phyloP scores from a whole-genome alignment of 2,888 invertebrate species.

The Platypus cylindrus region DNA sequence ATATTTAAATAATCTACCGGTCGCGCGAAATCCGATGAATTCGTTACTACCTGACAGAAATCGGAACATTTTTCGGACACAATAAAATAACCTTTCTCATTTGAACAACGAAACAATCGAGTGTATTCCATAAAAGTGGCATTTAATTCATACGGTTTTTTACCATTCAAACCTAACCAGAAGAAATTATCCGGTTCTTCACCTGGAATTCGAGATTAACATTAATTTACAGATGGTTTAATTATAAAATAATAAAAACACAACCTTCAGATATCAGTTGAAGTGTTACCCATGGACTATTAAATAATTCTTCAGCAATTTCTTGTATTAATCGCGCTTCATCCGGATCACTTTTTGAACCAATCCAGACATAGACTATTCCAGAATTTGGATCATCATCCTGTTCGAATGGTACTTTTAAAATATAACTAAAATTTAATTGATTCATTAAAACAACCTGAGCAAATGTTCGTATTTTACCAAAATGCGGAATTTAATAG shows the following conservation, averaged over 20 bases:
- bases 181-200: slow-evolving; percentile 98
- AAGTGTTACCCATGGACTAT: slow-evolving; percentile 63
- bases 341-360: slow-evolving; percentile 70
- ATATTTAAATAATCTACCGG: slow-evolving; percentile 1
- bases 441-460: too few species aligned
- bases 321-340: slow-evolving; percentile 79
- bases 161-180: slow-evolving; percentile 87
- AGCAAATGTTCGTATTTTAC: too few species aligned
- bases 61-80: slow-evolving; percentile 98
- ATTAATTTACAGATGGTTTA: neutral
- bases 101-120: slow-evolving; percentile 93
- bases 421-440: slow-evolving; percentile 57
- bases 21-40: neutral
- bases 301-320: slow-evolving; percentile 87
- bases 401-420: slow-evolving; percentile 86
- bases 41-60: slow-evolving; percentile 70
- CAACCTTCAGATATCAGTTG: slow-evolving; percentile 33
- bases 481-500: slow-evolving; percentile 90
- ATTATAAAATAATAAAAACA: neutral
- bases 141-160: slow-evolving; percentile 76
- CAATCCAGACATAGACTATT: slow-evolving; percentile 94
- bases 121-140: slow-evolving; percentile 89
- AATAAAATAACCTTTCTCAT: slow-evolving; percentile 98
- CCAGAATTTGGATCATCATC: slow-evolving; percentile 63
- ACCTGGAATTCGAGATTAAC: slow-evolving; percentile 45